phyloP scores from a whole-genome alignment of 2,113 vertebrate genomes.

The Pionites leucogaster region DNA sequence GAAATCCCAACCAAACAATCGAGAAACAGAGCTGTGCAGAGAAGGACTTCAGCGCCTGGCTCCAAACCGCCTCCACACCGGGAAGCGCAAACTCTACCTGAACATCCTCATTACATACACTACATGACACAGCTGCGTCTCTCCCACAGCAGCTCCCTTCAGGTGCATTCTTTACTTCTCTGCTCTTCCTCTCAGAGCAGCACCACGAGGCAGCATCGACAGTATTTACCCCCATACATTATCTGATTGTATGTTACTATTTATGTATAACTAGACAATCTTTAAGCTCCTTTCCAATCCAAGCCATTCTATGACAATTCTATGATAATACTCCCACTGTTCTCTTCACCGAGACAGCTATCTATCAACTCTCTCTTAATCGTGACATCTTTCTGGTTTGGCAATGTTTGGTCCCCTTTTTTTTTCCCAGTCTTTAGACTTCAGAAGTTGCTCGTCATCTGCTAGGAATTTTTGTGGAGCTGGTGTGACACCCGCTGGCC shows the following conservation, averaged over 20 bases:
- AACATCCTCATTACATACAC: not conserved
- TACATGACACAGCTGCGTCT: too few species aligned
- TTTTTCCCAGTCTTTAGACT: not conserved
- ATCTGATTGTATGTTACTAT: too few species aligned
- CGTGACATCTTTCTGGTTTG: not conserved
- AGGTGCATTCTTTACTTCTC: too few species aligned
- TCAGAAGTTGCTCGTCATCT: not conserved
- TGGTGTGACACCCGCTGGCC: conserved; percentile 57
- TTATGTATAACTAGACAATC: too few species aligned
- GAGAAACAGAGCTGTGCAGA: too few species aligned
- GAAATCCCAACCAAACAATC: not conserved
- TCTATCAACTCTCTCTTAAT: not conserved
- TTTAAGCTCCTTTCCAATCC: not conserved
- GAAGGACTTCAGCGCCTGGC: not conserved
- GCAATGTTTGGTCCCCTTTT: not conserved
- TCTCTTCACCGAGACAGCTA: not conserved
- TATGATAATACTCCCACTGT: not conserved
- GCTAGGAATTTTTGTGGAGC: not conserved
- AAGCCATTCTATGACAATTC: not conserved
- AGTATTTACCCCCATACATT: too few species aligned
- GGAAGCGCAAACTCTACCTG: too few species aligned
- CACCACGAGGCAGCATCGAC: too few species aligned
- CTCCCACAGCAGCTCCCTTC: too few species aligned
- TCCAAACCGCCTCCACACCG: not conserved
- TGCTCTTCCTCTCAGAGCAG: too few species aligned